Percentiles rank a stretch among this genome's conserved stretches.
These are phyloP conservation scores for Ennomos fuscantarius DNA, from an alignment of 2,888 invertebrate species.

Conservation along the genomic window DNA sequence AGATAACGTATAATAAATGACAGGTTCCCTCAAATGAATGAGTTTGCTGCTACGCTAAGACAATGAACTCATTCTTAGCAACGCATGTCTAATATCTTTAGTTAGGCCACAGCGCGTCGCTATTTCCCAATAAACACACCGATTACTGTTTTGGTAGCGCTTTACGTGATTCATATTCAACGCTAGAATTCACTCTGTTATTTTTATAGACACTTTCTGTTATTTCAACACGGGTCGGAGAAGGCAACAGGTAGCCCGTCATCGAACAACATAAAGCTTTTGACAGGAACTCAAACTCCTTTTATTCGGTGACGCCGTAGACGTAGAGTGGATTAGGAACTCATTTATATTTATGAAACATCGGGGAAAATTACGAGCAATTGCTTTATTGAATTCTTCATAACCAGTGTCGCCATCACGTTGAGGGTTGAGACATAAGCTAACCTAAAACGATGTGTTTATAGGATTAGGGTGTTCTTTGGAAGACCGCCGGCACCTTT, in stretches of 20 bases:
- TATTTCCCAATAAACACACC: too few species aligned
- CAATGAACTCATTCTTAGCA: too few species aligned
- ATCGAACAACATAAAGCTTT: constrained; percentile 39
- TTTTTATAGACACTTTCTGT: constrained; percentile 10
- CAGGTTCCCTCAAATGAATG: too few species aligned
- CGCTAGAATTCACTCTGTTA: too few species aligned
- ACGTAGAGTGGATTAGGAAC: constrained; percentile 30
- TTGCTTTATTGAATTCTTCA: constrained; percentile 22
- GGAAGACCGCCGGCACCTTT: too few species aligned
- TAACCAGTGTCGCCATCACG: constrained; percentile 6
- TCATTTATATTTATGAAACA: constrained; percentile 33
- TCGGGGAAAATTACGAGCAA: constrained; percentile 19
- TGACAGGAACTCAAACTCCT: constrained; percentile 38
- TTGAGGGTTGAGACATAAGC: constrained; percentile 4
- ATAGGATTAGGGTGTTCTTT: neutral
- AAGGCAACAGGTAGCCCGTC: constrained; percentile 47
- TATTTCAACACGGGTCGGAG: constrained; percentile 10
- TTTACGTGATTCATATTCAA: constrained; percentile 3
- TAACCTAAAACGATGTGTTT: constrained; percentile 1
- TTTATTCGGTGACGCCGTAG: constrained; percentile 22
- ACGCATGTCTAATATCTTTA: too few species aligned
- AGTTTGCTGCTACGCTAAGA: too few species aligned
- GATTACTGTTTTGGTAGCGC: neutral
- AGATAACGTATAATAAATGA: too few species aligned
- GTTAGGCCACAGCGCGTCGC: too few species aligned